These are phyloP conservation scores for Masticophis lateralis DNA, from an alignment of 2,797 vertebrate species.

Conservation along the genomic window DNA sequence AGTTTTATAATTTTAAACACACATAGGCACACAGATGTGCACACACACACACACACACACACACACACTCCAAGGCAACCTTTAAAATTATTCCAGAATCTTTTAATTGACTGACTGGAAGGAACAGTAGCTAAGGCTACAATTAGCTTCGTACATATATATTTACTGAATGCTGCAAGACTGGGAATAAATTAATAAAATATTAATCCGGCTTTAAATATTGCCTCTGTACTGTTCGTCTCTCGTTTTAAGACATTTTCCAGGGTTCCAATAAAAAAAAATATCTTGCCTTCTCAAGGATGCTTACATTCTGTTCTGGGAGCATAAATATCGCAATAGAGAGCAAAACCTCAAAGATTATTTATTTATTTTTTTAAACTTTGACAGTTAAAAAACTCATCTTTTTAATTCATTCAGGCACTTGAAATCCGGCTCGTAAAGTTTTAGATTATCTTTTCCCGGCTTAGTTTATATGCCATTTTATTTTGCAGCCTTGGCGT, in stretches of 20 bases:
- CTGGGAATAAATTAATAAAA: not conserved
- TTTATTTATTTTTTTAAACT: not conserved
- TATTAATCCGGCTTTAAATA: not conserved
- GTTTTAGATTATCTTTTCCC: not conserved
- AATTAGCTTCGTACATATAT: not conserved
- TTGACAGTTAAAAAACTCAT: not conserved
- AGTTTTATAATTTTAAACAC: not conserved
- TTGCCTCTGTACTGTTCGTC: not conserved
- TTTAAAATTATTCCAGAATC: not conserved
- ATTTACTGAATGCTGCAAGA: not conserved
- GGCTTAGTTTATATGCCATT: not conserved
- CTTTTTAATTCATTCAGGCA: not conserved
- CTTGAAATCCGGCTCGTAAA: not conserved
- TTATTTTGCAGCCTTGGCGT: not conserved
- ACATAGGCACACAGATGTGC: not conserved
- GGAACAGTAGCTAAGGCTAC: not conserved
- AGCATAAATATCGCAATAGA: not conserved
- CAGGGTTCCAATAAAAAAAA: not conserved
- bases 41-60: not conserved
- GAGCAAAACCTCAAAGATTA: not conserved
- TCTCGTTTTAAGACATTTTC: not conserved
- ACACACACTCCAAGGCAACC: not conserved
- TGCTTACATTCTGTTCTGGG: not conserved
- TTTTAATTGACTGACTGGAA: not conserved
- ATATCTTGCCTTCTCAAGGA: not conserved